Evolutionary conservation across 2,797 vertebrate species (phyloP), one percentile per base, ranked within the genome.

Genomic region (Fistularia commersonii): DNA sequence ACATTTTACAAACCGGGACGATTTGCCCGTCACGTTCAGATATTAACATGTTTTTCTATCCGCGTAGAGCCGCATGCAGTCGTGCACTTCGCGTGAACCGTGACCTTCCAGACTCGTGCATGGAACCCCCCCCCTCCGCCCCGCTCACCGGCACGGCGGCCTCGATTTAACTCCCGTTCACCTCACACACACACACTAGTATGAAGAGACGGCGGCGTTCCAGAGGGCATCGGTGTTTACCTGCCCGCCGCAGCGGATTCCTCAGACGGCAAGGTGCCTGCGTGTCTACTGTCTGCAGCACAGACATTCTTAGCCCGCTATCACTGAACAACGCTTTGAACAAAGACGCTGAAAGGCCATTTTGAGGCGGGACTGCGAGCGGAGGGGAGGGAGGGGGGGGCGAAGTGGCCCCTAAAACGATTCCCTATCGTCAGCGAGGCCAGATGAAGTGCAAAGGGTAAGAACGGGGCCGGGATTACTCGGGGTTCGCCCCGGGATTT

Each of bases 321-420:
- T 76, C 76, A 54, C 66, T 46, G 41, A 31, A 74, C 64, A 8
- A 51, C 61, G 48, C 37, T 40, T 77, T 72, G 62, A 79, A 84
- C 80, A 86, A 86, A 82, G 80, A 84, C 57, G 79, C 81, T 87
- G 83, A 89, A 87, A 87, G 84, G 57, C 65, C 75, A 73, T 67
- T 76, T 67, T 81, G 82, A 82, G 74, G 72, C 50, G 10, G 48
- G 57, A 23, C 39, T 23, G 8, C 42, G 43, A 63, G 55, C n/a
- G 61, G 52, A 50, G 44, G 14, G 11, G 32, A 35, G 14, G 34
- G 6, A 3, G 34, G 11, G 9, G 38, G 3, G 1, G 15, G 6
- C 8, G 8, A 31, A 15, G 37, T 40, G 31, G 11, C 3, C n/a
- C 50, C 49, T 65, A 46, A 44, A 76, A 54, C 64, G 76, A 65